phyloP scores from a whole-genome alignment of 2,797 vertebrate species.

The Aphelocoma californica region DNA sequence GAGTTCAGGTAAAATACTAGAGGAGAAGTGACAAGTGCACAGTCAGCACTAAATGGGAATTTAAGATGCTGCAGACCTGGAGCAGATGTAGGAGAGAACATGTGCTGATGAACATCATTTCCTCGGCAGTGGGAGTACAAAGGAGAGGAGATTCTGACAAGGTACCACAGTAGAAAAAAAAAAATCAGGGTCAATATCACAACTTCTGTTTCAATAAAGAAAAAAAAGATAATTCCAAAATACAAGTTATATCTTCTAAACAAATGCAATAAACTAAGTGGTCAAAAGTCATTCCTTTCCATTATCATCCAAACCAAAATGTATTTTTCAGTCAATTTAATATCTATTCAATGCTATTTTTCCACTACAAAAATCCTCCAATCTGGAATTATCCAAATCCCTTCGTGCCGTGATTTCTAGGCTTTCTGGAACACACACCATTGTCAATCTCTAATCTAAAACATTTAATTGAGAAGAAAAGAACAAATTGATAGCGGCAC shows the following conservation, averaged over 20 bases:
- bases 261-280: conserved; percentile 19
- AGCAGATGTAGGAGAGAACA: conserved; percentile 85
- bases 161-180: conserved; percentile 64
- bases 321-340: background rate
- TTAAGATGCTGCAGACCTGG: conserved; percentile 79
- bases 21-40: conserved; percentile 82
- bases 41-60: conserved; percentile 81
- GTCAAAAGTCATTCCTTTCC: background rate
- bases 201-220: background rate
- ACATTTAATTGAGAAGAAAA: background rate
- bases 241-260: background rate
- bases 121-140: conserved; percentile 88
- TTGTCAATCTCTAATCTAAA: background rate
- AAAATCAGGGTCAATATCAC: conserved; percentile 59
- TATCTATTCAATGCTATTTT: background rate
- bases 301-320: background rate
- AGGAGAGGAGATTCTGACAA: conserved; percentile 91
- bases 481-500: background rate
- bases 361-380: background rate
- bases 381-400: background rate
- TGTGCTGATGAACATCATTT: conserved; percentile 88
- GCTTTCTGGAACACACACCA: background rate
- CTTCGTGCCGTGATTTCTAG: background rate
- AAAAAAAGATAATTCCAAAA: background rate
- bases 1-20: conserved; percentile 79